Evolutionary conservation across 2,888 invertebrate genomes (phyloP).

Genomic region (Tetranychus piercei): DNA sequence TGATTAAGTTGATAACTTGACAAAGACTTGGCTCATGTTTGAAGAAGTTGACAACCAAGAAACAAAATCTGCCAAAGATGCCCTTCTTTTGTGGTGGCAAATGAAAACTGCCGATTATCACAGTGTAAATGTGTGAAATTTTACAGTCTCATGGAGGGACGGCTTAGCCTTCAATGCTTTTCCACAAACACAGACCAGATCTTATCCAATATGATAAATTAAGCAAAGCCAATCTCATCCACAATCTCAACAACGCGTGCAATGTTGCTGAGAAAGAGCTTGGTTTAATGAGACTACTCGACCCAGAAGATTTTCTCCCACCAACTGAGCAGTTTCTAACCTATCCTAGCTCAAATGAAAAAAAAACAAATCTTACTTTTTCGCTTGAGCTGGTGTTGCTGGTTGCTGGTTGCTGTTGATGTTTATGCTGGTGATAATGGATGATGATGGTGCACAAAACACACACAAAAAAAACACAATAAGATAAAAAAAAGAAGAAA

Average conservation of each 20-base stretch:
- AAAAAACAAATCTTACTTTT: too few relatives aligned
- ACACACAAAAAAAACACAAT: too few relatives aligned
- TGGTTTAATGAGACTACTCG: too few relatives aligned
- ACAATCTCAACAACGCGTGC: slow-evolving; percentile 94
- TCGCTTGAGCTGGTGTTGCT: too few relatives aligned
- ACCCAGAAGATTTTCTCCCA: too few relatives aligned
- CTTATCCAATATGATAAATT: slow-evolving; percentile 82
- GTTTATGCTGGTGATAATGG: too few relatives aligned
- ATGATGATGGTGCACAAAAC: too few relatives aligned
- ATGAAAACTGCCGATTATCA: slow-evolving; percentile 99
- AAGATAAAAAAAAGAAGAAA: too few relatives aligned
- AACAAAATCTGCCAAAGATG: slow-evolving; percentile 43
- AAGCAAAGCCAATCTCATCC: slow-evolving; percentile 80
- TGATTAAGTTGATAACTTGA: too few relatives aligned
- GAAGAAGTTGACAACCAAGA: background rate
- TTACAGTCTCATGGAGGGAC: slow-evolving; percentile 96
- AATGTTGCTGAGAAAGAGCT: slow-evolving; percentile 92
- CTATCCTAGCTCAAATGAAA: slow-evolving; percentile 84
- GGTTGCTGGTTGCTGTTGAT: too few relatives aligned
- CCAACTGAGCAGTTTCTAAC: too few relatives aligned
- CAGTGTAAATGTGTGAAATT: slow-evolving; percentile 96
- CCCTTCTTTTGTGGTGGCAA: slow-evolving; percentile 94
- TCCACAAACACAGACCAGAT: slow-evolving; percentile 90
- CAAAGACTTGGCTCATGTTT: too few relatives aligned
- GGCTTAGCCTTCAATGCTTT: slow-evolving; percentile 98